Conservation (phyloP, 2,797 vertebrate genomes). For the Halcyon smyrnensis region DNA sequence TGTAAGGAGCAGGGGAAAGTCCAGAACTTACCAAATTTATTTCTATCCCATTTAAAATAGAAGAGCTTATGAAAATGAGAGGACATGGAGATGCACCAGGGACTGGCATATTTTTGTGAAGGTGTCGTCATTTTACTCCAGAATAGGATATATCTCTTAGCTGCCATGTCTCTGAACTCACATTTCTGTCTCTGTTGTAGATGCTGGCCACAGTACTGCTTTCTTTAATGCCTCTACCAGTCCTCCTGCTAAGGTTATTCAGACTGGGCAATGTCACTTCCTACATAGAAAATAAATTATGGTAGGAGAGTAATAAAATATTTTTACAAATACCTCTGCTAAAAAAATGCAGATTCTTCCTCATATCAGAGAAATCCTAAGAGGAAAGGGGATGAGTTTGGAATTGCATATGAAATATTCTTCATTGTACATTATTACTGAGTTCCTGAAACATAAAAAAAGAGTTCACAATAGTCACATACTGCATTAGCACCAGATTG, state of each 20-base stretch:
- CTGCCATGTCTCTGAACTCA: neutral
- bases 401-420: neutral
- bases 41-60: neutral
- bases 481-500: neutral
- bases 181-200: neutral
- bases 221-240: neutral
- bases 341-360: neutral
- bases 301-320: neutral
- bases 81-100: too few relatives aligned
- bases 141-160: neutral
- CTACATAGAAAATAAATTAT: neutral
- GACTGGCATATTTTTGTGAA: neutral
- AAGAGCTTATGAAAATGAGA: neutral
- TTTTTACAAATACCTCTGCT: neutral
- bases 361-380: neutral
- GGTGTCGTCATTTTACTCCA: neutral
- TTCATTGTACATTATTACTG: neutral
- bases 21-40: neutral
- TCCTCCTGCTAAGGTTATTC: neutral
- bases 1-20: neutral
- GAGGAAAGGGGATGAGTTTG: neutral
- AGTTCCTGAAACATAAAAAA: neutral
- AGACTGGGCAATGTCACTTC: neutral
- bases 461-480: neutral
- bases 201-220: neutral